Evolutionary conservation across 1,140 invertebrate genomes (phyloP), one percentile per base, ranked within the genome.

Genomic region (Pissodes strobi): DNA sequence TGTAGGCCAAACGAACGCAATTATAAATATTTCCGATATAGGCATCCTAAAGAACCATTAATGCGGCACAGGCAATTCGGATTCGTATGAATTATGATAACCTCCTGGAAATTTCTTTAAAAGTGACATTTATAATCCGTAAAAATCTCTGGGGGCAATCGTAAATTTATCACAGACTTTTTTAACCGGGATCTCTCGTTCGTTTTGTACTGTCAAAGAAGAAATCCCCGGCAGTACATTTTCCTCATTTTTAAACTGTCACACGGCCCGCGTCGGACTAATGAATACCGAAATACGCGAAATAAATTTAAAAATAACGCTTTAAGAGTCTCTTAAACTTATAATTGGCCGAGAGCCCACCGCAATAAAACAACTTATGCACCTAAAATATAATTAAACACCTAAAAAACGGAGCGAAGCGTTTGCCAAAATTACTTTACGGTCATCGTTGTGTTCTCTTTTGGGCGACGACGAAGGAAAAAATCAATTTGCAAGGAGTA

Each of bases 361-460:
- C 49, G 60, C 51, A 72, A 72, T 72, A 72, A 72, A 72, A 70
- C 68, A 67, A 66, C 66, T 68, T 68, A 37, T 59, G 63, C 68
- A 69, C 62, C 61, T 67, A 63, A 68, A 68, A 68, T 68, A 67
- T 56, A 70, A 69, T 69, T 68, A 69, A 68, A 69, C 61, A 64
- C 64, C 51, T 64, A 67, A 67, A 69, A 67, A 53, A 41, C 15
- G 6, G 38, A 41, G n/a, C n/a, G n/a, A n/a, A n/a, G n/a, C n/a
- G n/a, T n/a, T n/a, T n/a, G n/a, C n/a, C n/a, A n/a, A n/a, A n/a
- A n/a, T n/a, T n/a, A n/a, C n/a, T n/a, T n/a, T n/a, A n/a, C n/a
- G n/a, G n/a, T n/a, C n/a, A n/a, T n/a, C n/a, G n/a, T n/a, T n/a
- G n/a, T n/a, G n/a, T n/a, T n/a, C n/a, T n/a, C n/a, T n/a, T n/a